Evolutionary conservation across 2,797 vertebrate species (phyloP), one percentile per base, ranked within the genome.

Genomic region (Diceros bicornis): DNA sequence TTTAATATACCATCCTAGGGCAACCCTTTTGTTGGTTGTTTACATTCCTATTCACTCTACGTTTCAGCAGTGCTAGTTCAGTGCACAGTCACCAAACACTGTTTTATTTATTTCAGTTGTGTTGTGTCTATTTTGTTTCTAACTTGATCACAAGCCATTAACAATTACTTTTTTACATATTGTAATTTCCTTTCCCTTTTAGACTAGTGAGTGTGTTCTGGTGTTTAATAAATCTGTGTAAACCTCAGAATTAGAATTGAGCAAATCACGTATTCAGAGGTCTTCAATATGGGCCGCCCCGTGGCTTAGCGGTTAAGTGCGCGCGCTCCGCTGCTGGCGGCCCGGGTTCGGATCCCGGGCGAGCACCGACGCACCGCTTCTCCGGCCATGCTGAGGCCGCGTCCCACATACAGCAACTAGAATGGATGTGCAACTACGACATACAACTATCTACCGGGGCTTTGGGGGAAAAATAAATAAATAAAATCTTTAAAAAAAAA

Each of bases 181-280:
- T 84, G 72, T 29, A 52, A 57, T 71, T 81, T 23, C 52, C 55
- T 96, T 95, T 85, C 17, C 13, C 52, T 83, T 82, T 87, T 89
- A 62, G 27, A 84, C 71, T 92, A 25, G 41, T 77, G 17, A 83
- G 34, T 94, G 8, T 84, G 41, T 78, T 72, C 29, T 79, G 20
- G 12, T 85, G n/a, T 79, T 96, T 37, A 97, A 66, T 92, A 98
- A 94, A 97, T 68, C 91, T 79, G 1, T 44, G 34, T 96, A 95
- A 89, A 96, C 64, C 93, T 95, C 64, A 18, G 75, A 79, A 91
- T 82, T 97, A 85, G 90, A 97, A 89, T 88, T 97, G 95, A 98
- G 89, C 92, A 87, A 75, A 75, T 96, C 86, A 91, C 34, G 32
- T 52, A 69, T 32, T 86, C 89, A 71, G 66, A 95, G 95, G 72